Percentiles rank a stretch among this genome's conserved stretches.
Conservation (phyloP, 2,113 vertebrate species). For the Lanius ludovicianus region DNA sequence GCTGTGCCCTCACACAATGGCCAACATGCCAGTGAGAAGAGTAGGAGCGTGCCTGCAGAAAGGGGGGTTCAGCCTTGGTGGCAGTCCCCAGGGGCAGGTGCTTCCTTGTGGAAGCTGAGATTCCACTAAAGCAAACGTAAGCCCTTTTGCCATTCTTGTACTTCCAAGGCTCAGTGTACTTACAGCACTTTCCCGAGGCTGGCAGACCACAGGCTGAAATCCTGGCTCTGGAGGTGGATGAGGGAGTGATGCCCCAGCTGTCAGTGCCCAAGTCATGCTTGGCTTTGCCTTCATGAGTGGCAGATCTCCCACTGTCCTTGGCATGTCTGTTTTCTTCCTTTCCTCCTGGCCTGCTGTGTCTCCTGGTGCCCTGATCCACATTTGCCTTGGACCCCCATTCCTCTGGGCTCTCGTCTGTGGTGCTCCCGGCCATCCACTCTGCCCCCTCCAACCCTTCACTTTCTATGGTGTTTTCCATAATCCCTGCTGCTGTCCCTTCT, state of each 20-base stretch:
- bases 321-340: accelerated
- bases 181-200: neutral
- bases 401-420: neutral
- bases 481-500: neutral
- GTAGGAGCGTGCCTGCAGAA: neutral
- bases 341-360: neutral
- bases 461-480: neutral
- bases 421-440: neutral
- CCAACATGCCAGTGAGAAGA: neutral
- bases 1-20: neutral
- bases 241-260: neutral
- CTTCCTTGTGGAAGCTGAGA: neutral
- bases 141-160: neutral
- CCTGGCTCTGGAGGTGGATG: neutral
- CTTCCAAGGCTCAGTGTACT: neutral
- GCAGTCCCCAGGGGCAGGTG: neutral
- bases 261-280: neutral
- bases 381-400: neutral
- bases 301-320: neutral
- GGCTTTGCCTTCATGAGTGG: neutral
- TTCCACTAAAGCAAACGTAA: neutral
- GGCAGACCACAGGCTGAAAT: neutral
- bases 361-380: neutral
- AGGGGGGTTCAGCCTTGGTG: neutral
- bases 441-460: neutral